These are phyloP conservation scores for Tricholauxania praeusta DNA, from an alignment of 2,888 invertebrate genomes.

Conservation along the genomic window DNA sequence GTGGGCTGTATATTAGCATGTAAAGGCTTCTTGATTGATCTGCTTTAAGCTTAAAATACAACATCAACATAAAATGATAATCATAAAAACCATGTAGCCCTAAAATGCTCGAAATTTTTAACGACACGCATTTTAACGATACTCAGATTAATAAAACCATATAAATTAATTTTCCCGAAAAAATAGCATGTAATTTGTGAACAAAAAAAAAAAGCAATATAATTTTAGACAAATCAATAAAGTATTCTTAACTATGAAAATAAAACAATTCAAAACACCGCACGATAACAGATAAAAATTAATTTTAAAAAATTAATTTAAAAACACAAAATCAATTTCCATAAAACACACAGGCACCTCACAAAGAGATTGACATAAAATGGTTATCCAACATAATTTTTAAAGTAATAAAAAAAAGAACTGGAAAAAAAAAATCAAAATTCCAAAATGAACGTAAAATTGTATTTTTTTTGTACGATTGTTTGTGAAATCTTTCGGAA, in stretches of 20 bases:
- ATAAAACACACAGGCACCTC: conserved; percentile 1
- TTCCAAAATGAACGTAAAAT: conserved; percentile 3
- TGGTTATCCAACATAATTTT: neutral
- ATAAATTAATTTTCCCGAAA: neutral
- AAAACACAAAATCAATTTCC: neutral
- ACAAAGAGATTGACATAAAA: neutral
- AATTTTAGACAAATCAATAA: neutral
- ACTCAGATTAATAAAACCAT: neutral
- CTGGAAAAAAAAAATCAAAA: neutral
- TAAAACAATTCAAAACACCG: neutral
- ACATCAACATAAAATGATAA: no score
- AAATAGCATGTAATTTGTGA: no score
- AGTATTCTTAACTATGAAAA: neutral
- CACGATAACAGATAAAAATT: no score
- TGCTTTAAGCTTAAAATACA: no score
- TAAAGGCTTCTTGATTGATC: no score
- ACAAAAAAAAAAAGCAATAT: neutral
- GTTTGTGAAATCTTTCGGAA: no score
- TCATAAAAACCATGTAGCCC: no score
- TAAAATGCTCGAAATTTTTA: neutral
- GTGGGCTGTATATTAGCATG: no score
- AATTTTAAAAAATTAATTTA: no score
- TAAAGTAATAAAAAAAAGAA: neutral
- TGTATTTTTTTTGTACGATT: neutral
- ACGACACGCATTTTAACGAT: neutral